These are phyloP conservation scores for Pseudorasbora parva DNA, from an alignment of 2,113 vertebrate species.

Conservation along the genomic window DNA sequence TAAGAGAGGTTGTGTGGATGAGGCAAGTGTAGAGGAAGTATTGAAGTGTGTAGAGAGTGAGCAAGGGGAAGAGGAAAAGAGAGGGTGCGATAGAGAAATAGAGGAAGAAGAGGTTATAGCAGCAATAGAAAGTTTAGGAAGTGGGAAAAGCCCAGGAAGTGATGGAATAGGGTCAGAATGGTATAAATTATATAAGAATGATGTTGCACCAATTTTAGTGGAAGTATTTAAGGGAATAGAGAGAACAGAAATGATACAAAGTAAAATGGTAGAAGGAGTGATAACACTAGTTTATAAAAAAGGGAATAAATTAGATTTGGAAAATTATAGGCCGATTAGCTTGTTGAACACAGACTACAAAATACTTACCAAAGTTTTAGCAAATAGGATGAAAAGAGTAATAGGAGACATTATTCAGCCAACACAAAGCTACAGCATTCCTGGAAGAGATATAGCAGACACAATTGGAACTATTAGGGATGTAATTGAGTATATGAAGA, in stretches of 20 bases:
- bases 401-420: not conserved
- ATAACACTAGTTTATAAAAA: too few relatives aligned
- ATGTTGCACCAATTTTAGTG: not conserved
- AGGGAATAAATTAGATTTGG: too few relatives aligned
- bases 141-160: too few relatives aligned
- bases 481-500: not conserved
- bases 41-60: not conserved
- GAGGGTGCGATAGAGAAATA: too few relatives aligned
- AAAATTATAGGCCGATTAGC: not conserved
- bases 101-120: too few relatives aligned
- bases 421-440: not conserved
- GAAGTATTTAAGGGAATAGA: not conserved
- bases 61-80: not conserved
- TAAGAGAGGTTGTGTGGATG: not conserved
- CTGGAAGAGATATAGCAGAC: not conserved
- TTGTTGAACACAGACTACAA: not conserved
- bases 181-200: not conserved
- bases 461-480: not conserved
- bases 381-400: not conserved
- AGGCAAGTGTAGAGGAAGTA: not conserved
- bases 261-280: too few relatives aligned
- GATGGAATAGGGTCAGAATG: not conserved
- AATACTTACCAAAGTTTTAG: not conserved
- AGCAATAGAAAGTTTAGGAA: too few relatives aligned
- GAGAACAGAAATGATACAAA: not conserved